Conservation (phyloP, 2,888 invertebrate genomes). For the Tinea semifulvella region DNA sequence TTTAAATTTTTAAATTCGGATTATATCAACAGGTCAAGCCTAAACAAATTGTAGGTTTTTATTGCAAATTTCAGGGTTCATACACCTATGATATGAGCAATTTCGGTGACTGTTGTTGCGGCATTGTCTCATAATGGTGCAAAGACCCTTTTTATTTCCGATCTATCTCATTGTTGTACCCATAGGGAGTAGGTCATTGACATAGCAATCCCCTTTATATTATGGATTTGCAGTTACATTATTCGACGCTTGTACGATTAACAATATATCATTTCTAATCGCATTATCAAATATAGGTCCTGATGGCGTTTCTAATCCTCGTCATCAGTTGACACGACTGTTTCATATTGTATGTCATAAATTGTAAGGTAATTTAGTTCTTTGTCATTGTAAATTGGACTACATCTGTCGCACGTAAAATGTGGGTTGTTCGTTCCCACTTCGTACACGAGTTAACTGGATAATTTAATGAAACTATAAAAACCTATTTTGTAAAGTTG, state of each 20-base stretch:
- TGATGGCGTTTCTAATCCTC: slow-evolving; percentile 15
- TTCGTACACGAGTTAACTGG: too few relatives aligned
- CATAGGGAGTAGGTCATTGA: slow-evolving; percentile 60
- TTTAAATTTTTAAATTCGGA: background rate
- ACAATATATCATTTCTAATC: slow-evolving; percentile 49
- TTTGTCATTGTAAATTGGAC: too few relatives aligned
- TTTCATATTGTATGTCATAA: slow-evolving; percentile 3
- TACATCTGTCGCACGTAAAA: background rate
- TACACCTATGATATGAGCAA: slow-evolving; percentile 31
- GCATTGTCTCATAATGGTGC: slow-evolving; percentile 49
- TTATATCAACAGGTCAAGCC: slow-evolving; percentile 1
- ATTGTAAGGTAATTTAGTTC: too few relatives aligned
- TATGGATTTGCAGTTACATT: slow-evolving; percentile 50
- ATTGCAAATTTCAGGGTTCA: background rate
- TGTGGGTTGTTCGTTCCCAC: background rate
- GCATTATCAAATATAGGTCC: slow-evolving; percentile 29
- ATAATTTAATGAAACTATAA: too few relatives aligned
- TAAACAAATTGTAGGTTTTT: background rate
- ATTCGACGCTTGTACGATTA: slow-evolving; percentile 50
- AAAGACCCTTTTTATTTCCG: slow-evolving; percentile 48
- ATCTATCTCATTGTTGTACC: slow-evolving; percentile 49
- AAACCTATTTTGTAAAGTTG: too few relatives aligned
- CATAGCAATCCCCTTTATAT: slow-evolving; percentile 53
- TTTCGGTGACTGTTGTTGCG: slow-evolving; percentile 45
- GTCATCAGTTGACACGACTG: slow-evolving; percentile 10